A percentile compares a stretch with the other conserved stretches of the same genome.
Evolutionary conservation across 2,888 invertebrate genomes (phyloP).

Genomic region (Tiliacea citrago): DNA sequence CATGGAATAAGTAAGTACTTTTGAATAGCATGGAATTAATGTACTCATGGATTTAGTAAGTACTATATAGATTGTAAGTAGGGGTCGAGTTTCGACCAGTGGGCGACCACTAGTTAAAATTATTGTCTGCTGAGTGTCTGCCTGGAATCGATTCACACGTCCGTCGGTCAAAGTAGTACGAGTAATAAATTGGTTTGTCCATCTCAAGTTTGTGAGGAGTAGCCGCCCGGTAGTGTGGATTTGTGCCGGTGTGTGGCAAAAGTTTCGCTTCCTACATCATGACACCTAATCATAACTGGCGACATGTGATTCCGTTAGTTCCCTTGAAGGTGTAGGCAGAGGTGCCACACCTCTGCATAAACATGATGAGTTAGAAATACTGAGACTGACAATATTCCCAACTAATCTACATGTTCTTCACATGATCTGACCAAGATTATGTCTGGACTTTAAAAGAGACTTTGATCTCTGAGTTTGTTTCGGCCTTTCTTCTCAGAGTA

Average conservation of each 20-base stretch:
- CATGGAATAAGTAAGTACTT: too few relatives aligned
- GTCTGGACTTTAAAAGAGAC: too few relatives aligned
- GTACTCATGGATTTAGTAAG: too few relatives aligned
- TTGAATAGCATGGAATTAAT: too few relatives aligned
- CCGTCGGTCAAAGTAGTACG: neutral
- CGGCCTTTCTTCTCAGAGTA: too few relatives aligned
- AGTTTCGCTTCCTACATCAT: neutral
- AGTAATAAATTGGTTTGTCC: neutral
- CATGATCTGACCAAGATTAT: too few relatives aligned
- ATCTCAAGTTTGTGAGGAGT: neutral
- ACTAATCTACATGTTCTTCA: too few relatives aligned
- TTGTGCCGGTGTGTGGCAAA: neutral
- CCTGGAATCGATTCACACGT: neutral
- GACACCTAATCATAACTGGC: neutral
- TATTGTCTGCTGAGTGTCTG: neutral
- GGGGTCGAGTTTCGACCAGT: too few relatives aligned
- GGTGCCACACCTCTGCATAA: neutral
- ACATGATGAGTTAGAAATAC: neutral
- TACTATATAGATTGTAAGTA: too few relatives aligned
- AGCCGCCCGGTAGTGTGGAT: neutral
- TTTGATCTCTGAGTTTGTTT: too few relatives aligned
- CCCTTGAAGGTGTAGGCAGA: neutral
- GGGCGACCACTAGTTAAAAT: neutral
- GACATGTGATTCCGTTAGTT: neutral
- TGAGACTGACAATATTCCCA: neutral